Evolutionary conservation across 2,797 vertebrate genomes (phyloP).

Genomic region (Notolepis coatsorum): DNA sequence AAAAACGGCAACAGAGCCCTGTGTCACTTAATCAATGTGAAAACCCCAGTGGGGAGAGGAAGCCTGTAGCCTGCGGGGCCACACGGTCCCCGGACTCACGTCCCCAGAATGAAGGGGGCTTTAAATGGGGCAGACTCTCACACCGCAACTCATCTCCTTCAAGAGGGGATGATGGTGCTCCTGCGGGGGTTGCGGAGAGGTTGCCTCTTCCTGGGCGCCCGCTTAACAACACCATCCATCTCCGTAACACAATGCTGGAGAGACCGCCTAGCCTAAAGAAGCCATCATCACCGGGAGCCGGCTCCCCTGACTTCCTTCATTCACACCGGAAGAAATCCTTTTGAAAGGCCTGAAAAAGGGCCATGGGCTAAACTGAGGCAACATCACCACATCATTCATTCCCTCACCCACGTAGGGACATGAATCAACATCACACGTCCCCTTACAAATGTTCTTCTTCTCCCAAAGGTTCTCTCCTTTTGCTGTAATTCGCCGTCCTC

Average conservation of each 20-base stretch:
- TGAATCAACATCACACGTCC: constrained; percentile 21
- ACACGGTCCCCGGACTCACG: constrained; percentile 51
- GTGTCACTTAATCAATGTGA: constrained; percentile 81
- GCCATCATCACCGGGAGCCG: constrained; percentile 49
- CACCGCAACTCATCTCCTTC: constrained; percentile 55
- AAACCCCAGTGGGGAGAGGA: constrained; percentile 49
- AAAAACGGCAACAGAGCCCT: constrained; percentile 68
- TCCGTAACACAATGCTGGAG: constrained; percentile 51
- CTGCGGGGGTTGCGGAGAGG: constrained; percentile 34
- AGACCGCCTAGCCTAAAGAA: constrained; percentile 45
- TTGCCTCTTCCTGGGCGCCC: constrained; percentile 60
- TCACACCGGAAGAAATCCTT: constrained; percentile 31
- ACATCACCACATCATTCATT: constrained; percentile 28
- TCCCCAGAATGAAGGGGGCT: constrained; percentile 43
- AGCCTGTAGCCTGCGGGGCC: constrained; percentile 34
- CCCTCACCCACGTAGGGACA: not conserved
- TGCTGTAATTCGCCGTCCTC: not conserved
- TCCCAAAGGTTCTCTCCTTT: constrained; percentile 13
- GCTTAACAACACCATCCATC: constrained; percentile 73
- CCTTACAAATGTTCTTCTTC: constrained; percentile 1
- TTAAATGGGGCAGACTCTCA: constrained; percentile 55
- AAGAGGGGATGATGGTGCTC: constrained; percentile 54
- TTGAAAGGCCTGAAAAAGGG: constrained; percentile 24
- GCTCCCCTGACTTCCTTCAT: constrained; percentile 14
- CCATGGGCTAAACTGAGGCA: constrained; percentile 1